Percentiles rank a stretch among this genome's conserved stretches.
Evolutionary conservation across 2,888 invertebrate genomes (phyloP).

Genomic region (Chymomyza fuscimana): DNA sequence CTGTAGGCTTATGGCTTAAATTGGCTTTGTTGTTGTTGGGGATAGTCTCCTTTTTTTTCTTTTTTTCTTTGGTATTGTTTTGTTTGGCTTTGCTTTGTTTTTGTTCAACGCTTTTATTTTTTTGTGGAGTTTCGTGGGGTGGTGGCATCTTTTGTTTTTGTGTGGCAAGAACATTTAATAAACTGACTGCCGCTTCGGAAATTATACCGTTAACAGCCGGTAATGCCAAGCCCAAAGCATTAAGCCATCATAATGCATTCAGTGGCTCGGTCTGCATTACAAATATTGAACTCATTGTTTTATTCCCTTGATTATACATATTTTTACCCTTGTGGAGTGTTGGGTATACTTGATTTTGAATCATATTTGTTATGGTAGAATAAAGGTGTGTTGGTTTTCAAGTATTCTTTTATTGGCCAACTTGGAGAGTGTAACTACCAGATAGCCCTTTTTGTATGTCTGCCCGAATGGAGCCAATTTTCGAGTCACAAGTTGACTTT

Average conservation of each 20-base stretch:
- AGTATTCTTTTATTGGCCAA: too few species aligned
- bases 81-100: slow-evolving; percentile 7
- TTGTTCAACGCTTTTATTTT: not conserved
- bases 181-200: slow-evolving; percentile 62
- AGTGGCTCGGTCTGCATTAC: slow-evolving; percentile 26
- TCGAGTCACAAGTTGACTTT: too few species aligned
- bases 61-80: not conserved
- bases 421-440: too few species aligned
- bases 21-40: slow-evolving; percentile 11
- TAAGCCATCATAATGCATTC: slow-evolving; percentile 36
- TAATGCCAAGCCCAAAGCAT: slow-evolving; percentile 28
- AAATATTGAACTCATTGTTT: slow-evolving; percentile 25
- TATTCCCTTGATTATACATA: slow-evolving; percentile 4
- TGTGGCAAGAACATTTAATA: slow-evolving; percentile 46
- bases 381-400: not conserved
- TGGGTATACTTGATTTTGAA: not conserved
- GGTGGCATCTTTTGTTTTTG: not conserved
- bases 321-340: slow-evolving; percentile 12
- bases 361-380: not conserved
- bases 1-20: not conserved
- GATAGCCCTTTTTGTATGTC: too few species aligned
- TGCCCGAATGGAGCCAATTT: too few species aligned
- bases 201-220: slow-evolving; percentile 49
- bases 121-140: not conserved
- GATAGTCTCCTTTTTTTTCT: slow-evolving; percentile 10